These are phyloP conservation scores for Notothenia coriiceps DNA, from an alignment of 2,113 vertebrate species.

Conservation along the genomic window DNA sequence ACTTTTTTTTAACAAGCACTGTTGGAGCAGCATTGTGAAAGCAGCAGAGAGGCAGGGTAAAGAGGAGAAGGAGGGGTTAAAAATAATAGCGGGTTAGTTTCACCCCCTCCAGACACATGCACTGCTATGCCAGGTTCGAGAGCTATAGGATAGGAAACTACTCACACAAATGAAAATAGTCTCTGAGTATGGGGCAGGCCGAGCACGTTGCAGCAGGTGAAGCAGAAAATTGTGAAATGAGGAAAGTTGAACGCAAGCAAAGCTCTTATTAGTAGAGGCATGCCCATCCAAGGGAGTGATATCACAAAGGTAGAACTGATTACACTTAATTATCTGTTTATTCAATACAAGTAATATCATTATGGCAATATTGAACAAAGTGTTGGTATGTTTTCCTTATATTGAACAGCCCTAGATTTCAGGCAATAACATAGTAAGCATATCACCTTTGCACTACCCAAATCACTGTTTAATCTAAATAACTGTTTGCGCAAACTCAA, in stretches of 20 bases:
- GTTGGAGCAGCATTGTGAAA: too few species aligned
- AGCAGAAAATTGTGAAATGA: conserved; percentile 39
- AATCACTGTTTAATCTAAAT: not conserved
- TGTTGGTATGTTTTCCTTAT: too few species aligned
- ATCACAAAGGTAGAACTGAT: conserved; percentile 40
- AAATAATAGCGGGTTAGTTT: conserved; percentile 47
- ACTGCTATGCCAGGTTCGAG: conserved; percentile 37
- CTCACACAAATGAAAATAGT: conserved; percentile 58
- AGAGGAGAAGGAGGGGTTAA: conserved; percentile 56
- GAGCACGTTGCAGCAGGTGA: not conserved
- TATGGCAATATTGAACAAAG: too few species aligned
- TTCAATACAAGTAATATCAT: too few species aligned
- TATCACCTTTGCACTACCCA: not conserved
- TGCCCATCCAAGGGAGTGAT: conserved; percentile 67
- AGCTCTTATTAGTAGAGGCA: conserved; percentile 60
- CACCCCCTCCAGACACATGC: not conserved
- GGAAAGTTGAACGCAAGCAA: conserved; percentile 18
- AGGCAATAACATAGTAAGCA: too few species aligned
- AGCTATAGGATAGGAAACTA: conserved; percentile 52
- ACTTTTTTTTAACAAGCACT: too few species aligned
- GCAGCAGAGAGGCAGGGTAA: conserved; percentile 10
- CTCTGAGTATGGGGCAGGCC: conserved; percentile 9
- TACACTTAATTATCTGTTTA: too few species aligned
- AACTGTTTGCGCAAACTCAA: not conserved
- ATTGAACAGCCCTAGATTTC: too few species aligned